Percentiles rank a stretch among this genome's conserved stretches.
Evolutionary conservation across 2,113 vertebrate genomes (phyloP).

Genomic region (Aldabrachelys gigantea): DNA sequence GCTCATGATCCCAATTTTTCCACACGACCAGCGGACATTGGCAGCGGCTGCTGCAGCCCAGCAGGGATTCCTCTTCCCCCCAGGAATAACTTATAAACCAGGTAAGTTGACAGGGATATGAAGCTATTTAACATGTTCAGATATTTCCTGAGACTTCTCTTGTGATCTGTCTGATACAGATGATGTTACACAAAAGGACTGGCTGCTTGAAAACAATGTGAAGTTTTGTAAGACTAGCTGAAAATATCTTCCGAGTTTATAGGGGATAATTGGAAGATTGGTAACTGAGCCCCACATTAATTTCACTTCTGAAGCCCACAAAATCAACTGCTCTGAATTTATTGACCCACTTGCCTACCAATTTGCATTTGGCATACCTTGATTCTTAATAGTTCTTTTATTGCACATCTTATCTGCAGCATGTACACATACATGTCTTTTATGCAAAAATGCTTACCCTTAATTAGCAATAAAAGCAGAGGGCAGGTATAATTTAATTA

Average conservation of each 20-base stretch:
- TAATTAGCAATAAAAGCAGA: conserved; percentile 69
- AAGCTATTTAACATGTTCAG: conserved; percentile 59
- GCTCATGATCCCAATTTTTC: conserved; percentile 99
- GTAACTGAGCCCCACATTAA: background rate
- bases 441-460: conserved; percentile 52
- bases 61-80: conserved; percentile 99
- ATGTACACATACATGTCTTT: conserved; percentile 37
- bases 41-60: conserved; percentile 98
- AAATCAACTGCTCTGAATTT: conserved; percentile 26
- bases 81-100: conserved; percentile 99
- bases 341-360: background rate
- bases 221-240: conserved; percentile 31
- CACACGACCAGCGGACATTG: conserved; percentile 99
- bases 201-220: background rate
- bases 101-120: conserved; percentile 83
- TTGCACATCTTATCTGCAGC: conserved; percentile 44
- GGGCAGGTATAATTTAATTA: conserved; percentile 75
- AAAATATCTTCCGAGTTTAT: background rate
- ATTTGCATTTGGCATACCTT: conserved; percentile 12
- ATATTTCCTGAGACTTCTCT: background rate
- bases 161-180: background rate
- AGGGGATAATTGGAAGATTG: background rate
- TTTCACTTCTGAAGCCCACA: conserved; percentile 4
- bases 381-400: conserved; percentile 18
- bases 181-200: background rate